phyloP scores from a whole-genome alignment of 2,797 vertebrate species.

The Tamandua tetradactyla region DNA sequence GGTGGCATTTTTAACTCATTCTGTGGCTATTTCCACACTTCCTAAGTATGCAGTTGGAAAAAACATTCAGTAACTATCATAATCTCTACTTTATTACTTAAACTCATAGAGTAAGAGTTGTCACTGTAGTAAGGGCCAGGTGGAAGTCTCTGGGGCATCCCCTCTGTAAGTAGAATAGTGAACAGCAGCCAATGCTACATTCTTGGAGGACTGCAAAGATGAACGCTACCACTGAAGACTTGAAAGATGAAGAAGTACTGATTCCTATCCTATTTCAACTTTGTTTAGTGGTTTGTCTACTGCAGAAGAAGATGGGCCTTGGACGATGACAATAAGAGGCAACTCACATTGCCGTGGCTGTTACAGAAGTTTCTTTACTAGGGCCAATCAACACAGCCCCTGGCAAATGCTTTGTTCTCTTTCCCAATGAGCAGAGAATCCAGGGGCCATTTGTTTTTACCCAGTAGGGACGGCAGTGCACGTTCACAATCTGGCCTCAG shows the following conservation, averaged over 20 bases:
- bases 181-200: not conserved
- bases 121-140: not conserved
- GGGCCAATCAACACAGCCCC: not conserved
- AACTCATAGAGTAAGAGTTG: not conserved
- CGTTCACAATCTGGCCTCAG: not conserved
- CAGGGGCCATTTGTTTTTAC: not conserved
- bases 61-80: not conserved
- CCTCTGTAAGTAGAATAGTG: not conserved
- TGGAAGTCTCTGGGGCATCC: not conserved
- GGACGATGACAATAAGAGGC: not conserved
- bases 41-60: not conserved
- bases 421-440: not conserved
- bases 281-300: not conserved
- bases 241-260: not conserved
- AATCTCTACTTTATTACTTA: not conserved
- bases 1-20: not conserved
- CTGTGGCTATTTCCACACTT: not conserved
- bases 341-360: not conserved
- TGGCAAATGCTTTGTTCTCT: not conserved
- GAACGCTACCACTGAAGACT: not conserved
- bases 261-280: not conserved
- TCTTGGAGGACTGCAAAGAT: not conserved
- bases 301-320: not conserved
- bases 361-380: not conserved
- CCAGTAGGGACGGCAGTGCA: not conserved